Percentiles rank a stretch among this genome's conserved stretches.
Conservation (phyloP, 2,797 vertebrate genomes). For the Lacerta agilis region DNA sequence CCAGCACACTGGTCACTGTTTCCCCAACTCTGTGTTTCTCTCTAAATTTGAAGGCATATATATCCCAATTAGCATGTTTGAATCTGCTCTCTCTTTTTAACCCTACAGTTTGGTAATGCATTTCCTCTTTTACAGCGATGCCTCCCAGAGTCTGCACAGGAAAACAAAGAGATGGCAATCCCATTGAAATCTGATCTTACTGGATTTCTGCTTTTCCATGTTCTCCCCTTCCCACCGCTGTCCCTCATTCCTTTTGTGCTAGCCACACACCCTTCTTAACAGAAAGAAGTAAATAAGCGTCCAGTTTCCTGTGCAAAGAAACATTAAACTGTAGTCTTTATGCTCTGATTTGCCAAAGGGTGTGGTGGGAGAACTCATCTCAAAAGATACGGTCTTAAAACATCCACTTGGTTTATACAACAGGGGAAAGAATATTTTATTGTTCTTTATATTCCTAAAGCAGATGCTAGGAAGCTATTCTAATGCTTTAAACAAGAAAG, state of each 20-base stretch:
- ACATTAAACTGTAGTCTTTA: background rate
- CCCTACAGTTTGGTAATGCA: too few species aligned
- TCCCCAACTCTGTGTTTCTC: too few species aligned
- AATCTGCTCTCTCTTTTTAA: too few species aligned
- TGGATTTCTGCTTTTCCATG: background rate
- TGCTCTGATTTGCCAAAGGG: background rate
- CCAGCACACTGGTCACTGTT: too few species aligned
- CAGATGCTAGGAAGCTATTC: background rate
- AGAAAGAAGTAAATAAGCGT: background rate
- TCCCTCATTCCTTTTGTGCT: too few species aligned
- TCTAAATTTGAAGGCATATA: too few species aligned
- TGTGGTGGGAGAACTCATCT: background rate
- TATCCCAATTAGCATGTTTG: too few species aligned
- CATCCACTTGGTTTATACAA: background rate
- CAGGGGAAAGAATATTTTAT: background rate
- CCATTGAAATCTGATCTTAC: background rate
- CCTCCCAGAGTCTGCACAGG: too few species aligned
- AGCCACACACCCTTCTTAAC: background rate
- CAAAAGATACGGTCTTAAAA: background rate
- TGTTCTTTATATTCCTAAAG: background rate
- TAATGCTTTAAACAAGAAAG: conserved; percentile 23
- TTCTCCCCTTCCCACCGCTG: background rate
- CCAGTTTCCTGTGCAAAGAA: background rate
- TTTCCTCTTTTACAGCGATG: too few species aligned
- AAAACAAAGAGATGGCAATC: too few species aligned